Conservation (phyloP, 2,888 invertebrate species). For the Creontiades dilutus region DNA sequence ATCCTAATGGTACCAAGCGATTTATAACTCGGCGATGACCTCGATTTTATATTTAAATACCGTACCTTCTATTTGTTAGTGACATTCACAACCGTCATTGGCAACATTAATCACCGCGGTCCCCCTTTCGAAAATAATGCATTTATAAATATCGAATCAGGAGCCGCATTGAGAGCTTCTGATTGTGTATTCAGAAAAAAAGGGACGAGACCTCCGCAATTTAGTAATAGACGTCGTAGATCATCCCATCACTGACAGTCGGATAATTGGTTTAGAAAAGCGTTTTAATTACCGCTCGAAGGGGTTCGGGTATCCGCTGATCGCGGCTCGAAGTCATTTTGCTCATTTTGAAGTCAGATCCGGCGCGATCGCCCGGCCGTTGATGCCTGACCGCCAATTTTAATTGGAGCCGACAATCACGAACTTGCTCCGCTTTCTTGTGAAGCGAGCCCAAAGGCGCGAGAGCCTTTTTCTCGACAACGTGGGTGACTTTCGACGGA, state of each 20-base stretch:
- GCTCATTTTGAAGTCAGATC: conserved; percentile 61
- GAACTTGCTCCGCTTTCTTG: conserved; percentile 19
- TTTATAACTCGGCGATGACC: background rate
- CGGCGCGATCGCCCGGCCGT: conserved; percentile 1
- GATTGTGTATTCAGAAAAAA: conserved; percentile 51
- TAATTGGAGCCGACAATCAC: conserved; percentile 44
- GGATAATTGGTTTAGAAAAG: conserved; percentile 63
- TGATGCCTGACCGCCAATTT: conserved; percentile 17
- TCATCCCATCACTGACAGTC: conserved; percentile 61
- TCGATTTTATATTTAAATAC: background rate
- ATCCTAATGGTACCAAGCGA: background rate
- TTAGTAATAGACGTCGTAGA: conserved; percentile 58
- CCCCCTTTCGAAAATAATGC: conserved; percentile 24
- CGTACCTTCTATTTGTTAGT: conserved; percentile 13
- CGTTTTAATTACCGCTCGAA: conserved; percentile 51
- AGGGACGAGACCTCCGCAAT: conserved; percentile 18
- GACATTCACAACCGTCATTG: conserved; percentile 49
- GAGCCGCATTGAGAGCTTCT: conserved; percentile 10
- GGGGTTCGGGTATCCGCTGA: background rate
- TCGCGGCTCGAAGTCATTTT: background rate
- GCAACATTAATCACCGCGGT: conserved; percentile 40
- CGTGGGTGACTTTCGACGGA: no score
- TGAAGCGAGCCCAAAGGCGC: background rate
- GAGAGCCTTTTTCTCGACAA: no score
- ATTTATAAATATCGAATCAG: conserved; percentile 36